A percentile compares a stretch with the other conserved stretches of the same genome.
Evolutionary conservation across 1,140 invertebrate genomes (phyloP).

Genomic region (Aradophagus sp.): DNA sequence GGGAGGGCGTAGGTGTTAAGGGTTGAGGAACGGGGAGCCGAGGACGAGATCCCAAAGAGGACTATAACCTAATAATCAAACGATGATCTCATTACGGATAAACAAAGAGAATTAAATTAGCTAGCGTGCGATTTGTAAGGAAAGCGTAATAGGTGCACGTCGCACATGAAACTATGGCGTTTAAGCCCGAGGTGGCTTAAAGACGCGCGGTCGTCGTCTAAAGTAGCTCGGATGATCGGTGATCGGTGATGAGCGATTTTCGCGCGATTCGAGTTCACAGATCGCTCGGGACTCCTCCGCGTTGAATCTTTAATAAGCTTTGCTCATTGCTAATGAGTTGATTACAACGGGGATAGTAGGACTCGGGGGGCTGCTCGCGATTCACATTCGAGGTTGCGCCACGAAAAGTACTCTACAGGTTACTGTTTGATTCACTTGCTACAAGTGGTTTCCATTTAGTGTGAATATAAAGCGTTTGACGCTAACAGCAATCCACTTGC

Average conservation of each 20-base stretch:
- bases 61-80: constrained; percentile 75
- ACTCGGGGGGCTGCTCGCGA: not conserved
- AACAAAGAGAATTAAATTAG: constrained; percentile 74
- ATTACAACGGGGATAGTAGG: constrained; percentile 10
- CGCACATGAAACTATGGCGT: constrained; percentile 12
- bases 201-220: constrained; percentile 57
- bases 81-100: constrained; percentile 75
- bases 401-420: too few species aligned
- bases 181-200: constrained; percentile 51
- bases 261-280: constrained; percentile 11
- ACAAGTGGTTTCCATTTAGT: too few species aligned
- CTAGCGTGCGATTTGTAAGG: constrained; percentile 67
- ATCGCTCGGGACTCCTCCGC: constrained; percentile 27
- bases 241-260: constrained; percentile 36
- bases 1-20: constrained; percentile 56
- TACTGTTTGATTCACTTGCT: too few species aligned
- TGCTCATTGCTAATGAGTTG: constrained; percentile 32
- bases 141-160: constrained; percentile 63
- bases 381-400: too few species aligned
- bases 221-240: constrained; percentile 31
- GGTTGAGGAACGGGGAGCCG: constrained; percentile 53
- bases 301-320: constrained; percentile 41
- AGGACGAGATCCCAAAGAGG: constrained; percentile 75
- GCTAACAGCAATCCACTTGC: not conserved
- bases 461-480: not conserved